phyloP scores from a whole-genome alignment of 2,888 invertebrate genomes.

The Kuschelorhynchus macadamiae region DNA sequence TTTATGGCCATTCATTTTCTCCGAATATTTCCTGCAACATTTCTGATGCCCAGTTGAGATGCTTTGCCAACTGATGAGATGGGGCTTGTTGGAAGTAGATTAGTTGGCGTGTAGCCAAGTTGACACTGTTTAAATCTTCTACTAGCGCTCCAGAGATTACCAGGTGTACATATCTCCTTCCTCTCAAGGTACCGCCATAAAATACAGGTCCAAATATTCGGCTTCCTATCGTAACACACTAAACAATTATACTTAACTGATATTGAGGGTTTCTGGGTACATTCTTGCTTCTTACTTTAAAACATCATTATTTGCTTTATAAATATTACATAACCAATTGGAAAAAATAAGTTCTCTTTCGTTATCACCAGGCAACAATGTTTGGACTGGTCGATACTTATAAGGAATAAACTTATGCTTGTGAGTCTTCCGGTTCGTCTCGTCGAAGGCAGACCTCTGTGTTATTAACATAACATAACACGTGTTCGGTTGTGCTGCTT shows the following conservation, averaged over 20 bases:
- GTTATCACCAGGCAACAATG: constrained; percentile 4
- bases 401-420: too few relatives aligned
- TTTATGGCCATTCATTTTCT: neutral
- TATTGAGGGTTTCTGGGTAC: too few relatives aligned
- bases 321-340: neutral
- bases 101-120: neutral
- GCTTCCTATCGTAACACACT: too few relatives aligned
- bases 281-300: too few relatives aligned
- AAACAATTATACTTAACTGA: too few relatives aligned
- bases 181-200: constrained; percentile 2
- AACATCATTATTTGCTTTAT: neutral
- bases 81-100: neutral
- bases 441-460: too few relatives aligned
- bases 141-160: neutral
- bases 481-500: too few relatives aligned
- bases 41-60: too few relatives aligned
- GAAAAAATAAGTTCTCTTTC: neutral
- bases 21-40: neutral
- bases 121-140: too few relatives aligned
- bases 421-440: too few relatives aligned
- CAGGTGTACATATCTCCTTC: neutral
- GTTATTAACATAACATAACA: too few relatives aligned
- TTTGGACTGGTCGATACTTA: constrained; percentile 5
- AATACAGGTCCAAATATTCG: neutral
- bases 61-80: neutral